A percentile compares a stretch with the other conserved stretches of the same genome.
Conservation (phyloP, 2,888 invertebrate species). For the Ochropleura plecta region DNA sequence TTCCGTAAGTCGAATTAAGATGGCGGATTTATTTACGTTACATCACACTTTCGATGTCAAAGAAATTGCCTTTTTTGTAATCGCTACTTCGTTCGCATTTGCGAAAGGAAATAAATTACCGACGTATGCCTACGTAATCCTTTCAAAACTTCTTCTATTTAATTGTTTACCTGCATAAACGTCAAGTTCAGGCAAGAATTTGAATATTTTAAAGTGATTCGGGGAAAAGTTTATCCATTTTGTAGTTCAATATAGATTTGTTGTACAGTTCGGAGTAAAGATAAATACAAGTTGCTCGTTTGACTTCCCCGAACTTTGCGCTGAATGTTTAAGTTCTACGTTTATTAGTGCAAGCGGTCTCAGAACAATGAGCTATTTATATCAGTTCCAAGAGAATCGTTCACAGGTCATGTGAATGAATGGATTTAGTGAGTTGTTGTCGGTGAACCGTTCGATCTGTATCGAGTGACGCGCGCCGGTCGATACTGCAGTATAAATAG, state of each 20-base stretch:
- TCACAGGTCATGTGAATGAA: neutral
- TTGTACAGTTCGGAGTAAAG: constrained; percentile 28
- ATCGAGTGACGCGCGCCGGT: constrained; percentile 48
- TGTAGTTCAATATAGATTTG: constrained; percentile 28
- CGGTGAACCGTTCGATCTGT: constrained; percentile 2
- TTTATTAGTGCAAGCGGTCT: constrained; percentile 18
- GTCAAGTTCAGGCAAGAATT: neutral
- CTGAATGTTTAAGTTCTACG: constrained; percentile 11
- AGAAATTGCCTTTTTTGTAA: constrained; percentile 43
- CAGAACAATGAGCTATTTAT: neutral
- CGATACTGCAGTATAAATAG: constrained; percentile 80
- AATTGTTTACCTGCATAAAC: constrained; percentile 16
- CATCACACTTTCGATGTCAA: constrained; percentile 28
- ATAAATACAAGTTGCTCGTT: constrained; percentile 27
- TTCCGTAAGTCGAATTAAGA: constrained; percentile 51
- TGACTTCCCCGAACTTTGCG: constrained; percentile 1
- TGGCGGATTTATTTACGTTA: constrained; percentile 47
- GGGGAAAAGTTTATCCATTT: constrained; percentile 32
- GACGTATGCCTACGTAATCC: neutral
- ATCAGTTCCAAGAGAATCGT: constrained; percentile 2
- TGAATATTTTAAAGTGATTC: constrained; percentile 28
- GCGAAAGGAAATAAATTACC: neutral
- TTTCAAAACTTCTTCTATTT: neutral
- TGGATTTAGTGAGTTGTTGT: constrained; percentile 3
- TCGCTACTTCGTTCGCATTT: neutral